Evolutionary conservation across 2,113 vertebrate species (phyloP).

Genomic region (Arenaria interpres): DNA sequence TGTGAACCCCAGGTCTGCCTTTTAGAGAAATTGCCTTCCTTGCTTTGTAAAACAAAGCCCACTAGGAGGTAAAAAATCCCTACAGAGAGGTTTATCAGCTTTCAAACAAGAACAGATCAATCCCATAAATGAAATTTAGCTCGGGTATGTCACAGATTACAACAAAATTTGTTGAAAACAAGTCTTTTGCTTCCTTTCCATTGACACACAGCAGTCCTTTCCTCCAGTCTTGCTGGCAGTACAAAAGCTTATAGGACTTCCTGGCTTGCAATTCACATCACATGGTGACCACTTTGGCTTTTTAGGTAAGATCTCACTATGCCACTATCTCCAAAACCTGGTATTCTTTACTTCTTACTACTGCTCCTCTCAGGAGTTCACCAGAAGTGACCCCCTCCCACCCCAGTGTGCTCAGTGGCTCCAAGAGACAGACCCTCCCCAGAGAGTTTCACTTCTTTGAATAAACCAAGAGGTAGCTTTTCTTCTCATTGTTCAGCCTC

Average conservation of each 20-base stretch:
- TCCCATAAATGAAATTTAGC: background rate
- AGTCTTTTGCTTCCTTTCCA: background rate
- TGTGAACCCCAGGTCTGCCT: background rate
- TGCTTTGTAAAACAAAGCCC: background rate
- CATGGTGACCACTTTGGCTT: background rate
- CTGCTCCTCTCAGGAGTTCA: background rate
- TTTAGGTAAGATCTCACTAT: background rate
- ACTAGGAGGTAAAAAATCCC: background rate
- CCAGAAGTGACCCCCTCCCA: background rate
- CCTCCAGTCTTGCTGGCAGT: background rate
- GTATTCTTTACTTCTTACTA: background rate
- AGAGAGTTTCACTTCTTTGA: background rate
- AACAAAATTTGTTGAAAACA: background rate
- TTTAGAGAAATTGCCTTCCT: background rate
- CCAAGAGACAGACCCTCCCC: background rate
- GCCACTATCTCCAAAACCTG: background rate
- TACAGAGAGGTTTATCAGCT: background rate
- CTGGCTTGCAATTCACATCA: background rate
- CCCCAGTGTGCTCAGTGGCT: no score
- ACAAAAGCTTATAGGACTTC: background rate
- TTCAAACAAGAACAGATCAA: background rate
- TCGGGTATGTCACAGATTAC: background rate
- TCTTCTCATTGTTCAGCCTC: background rate
- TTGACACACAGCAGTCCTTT: background rate
- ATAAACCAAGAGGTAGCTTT: accelerated